A percentile compares a stretch with the other conserved stretches of the same genome.
Evolutionary conservation across 2,113 vertebrate species (phyloP).

Genomic region (Cynocephalus volans): DNA sequence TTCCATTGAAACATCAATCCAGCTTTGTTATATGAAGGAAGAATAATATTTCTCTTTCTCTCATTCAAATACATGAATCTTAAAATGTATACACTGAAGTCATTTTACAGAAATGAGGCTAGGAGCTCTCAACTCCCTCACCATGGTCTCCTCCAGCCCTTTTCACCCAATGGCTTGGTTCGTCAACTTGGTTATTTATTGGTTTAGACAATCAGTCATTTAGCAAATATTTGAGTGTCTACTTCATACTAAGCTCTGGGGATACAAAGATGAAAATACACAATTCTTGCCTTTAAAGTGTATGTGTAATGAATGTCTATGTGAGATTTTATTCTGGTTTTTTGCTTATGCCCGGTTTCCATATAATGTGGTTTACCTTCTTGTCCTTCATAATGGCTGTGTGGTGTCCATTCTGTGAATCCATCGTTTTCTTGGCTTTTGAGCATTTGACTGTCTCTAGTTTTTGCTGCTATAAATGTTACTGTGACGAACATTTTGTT

Average conservation of each 20-base stretch:
- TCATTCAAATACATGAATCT: not conserved
- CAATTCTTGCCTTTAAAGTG: not conserved
- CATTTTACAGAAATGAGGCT: not conserved
- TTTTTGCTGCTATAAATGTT: constrained; percentile 71
- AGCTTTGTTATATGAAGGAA: not conserved
- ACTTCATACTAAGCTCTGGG: not conserved
- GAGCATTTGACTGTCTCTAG: not conserved
- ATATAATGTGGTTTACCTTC: not conserved
- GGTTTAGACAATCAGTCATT: constrained; percentile 21
- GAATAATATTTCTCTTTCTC: not conserved
- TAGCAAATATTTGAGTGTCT: not conserved
- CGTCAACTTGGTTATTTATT: not conserved
- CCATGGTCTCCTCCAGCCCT: not conserved
- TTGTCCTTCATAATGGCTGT: not conserved
- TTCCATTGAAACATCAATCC: not conserved
- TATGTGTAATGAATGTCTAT: rapidly evolving
- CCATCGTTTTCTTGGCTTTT: not conserved
- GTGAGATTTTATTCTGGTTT: not conserved
- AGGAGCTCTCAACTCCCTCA: not conserved
- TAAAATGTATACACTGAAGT: not conserved
- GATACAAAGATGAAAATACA: not conserved
- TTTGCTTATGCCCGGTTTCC: not conserved
- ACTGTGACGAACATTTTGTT: constrained; percentile 77
- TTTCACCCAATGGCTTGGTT: not conserved
- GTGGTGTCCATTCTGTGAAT: not conserved